Conservation (phyloP, 2,113 vertebrate genomes). For the Lipophrys pholis region DNA sequence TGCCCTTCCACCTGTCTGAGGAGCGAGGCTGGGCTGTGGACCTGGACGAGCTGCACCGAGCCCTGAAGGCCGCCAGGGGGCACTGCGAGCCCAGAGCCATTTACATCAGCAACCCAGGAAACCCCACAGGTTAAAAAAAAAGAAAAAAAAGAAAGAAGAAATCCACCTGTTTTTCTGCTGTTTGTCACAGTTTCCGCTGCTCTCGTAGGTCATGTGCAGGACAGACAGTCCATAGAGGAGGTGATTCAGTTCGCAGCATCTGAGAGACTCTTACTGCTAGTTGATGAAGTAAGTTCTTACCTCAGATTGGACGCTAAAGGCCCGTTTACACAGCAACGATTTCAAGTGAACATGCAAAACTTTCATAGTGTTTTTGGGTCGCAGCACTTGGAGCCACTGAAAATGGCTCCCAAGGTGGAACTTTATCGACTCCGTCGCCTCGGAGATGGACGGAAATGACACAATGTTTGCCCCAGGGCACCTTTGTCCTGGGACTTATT, state of each 20-base stretch:
- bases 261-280: conserved; percentile 84
- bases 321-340: too few relatives aligned
- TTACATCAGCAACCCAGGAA: conserved; percentile 81
- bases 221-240: conserved; percentile 84
- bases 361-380: too few relatives aligned
- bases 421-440: too few relatives aligned
- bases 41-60: conserved; percentile 54
- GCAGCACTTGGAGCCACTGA: too few relatives aligned
- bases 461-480: too few relatives aligned
- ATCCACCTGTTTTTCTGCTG: not conserved
- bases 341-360: too few relatives aligned
- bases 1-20: conserved; percentile 72
- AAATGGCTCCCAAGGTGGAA: too few relatives aligned
- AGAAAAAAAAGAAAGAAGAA: not conserved
- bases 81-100: conserved; percentile 73
- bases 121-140: conserved; percentile 76
- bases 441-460: too few relatives aligned
- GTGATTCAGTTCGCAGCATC: conserved; percentile 88
- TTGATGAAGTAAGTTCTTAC: conserved; percentile 72
- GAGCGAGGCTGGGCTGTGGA: conserved; percentile 73
- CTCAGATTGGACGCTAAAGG: not conserved
- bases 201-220: conserved; percentile 76
- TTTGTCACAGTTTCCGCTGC: not conserved
- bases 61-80: conserved; percentile 38
- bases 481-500: too few relatives aligned